phyloP scores from a whole-genome alignment of 2,888 invertebrate genomes.

The Poecilobothrus nobilitatus region DNA sequence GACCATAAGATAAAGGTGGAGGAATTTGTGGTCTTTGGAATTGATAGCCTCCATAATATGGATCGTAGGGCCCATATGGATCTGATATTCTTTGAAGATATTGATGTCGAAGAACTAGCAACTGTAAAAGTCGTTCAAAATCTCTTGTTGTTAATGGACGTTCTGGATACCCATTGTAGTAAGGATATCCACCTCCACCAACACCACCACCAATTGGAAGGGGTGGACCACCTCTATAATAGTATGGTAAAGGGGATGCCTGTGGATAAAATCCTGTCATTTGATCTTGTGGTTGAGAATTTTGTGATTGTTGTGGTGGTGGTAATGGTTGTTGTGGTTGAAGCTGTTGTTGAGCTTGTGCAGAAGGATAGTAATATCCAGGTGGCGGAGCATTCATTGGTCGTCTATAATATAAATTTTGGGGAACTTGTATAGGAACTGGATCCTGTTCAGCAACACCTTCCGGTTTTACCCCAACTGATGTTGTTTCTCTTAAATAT shows the following conservation, averaged over 20 bases:
- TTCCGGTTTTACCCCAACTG: conserved; percentile 13
- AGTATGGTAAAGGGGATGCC: conserved; percentile 31
- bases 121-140: conserved; percentile 57
- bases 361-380: conserved; percentile 10
- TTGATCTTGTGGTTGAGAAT: conserved; percentile 36
- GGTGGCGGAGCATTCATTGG: conserved; percentile 11
- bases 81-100: conserved; percentile 43
- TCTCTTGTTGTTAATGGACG: conserved; percentile 64
- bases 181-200: conserved; percentile 1
- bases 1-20: conserved; percentile 22
- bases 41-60: conserved; percentile 15
- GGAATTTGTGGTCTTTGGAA: conserved; percentile 17
- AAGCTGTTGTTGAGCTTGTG: conserved; percentile 15
- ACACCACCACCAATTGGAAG: conserved; percentile 31
- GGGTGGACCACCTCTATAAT: conserved; percentile 32
- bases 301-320: conserved; percentile 15
- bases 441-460: conserved; percentile 19
- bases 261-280: conserved; percentile 31
- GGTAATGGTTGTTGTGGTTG: conserved; percentile 29
- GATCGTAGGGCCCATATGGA: conserved; percentile 28
- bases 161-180: conserved; percentile 52
- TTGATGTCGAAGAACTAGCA: conserved; percentile 56
- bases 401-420: conserved; percentile 15
- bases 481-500: conserved; percentile 29
- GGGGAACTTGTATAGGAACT: conserved; percentile 18